Base-by-base conservation (phyloP, 2,888 invertebrate genomes). In the Leucania comma region DNA sequence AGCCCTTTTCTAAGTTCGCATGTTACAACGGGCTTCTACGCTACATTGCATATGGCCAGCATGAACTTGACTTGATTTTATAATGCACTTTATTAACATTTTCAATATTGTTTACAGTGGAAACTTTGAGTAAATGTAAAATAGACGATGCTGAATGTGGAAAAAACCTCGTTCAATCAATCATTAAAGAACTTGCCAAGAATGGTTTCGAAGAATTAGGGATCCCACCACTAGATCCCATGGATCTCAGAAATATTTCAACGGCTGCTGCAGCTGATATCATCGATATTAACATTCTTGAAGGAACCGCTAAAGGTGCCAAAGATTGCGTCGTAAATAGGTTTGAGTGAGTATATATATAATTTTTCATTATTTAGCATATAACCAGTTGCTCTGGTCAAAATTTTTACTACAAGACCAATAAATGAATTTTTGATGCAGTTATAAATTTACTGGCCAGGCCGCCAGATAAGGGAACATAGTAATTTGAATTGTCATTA, bases 181-280 rank as follows among this genome's bases (percentile, higher is more conserved):
- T 86, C 0, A 3, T 91, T 0, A 80, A 42, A 42, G 75, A 85
- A 9, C 68, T 86, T 1, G 76, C 85, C 3, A 81, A 85, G 57
- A 73, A 69, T 1, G 93, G 93, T 9, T 72, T 89, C 8, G 83
- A 86, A 10, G 90, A 91, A 57, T 54, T 88, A 0, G 76, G 77
- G 0, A 86, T 92, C 48, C 87, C 88, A 4, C 66, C 83, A 1
- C 54, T 91, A 1, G 93, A 93, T 66, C 93, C 93, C 9, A 35
- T 89, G 1, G 51, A 32, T 2, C 3, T 93, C 0, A 73, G 80
- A 24, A 80, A 90, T 64, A 62, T 88, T 0, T 42, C 81, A 0
- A 38, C 89, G 0, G 70, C 83, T 1, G 17, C 91, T 3, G 48
- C n/a, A n/a, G n/a, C 84, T 1, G 81, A 89, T 61, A 22, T 85